These are phyloP conservation scores for Carollia perspicillata DNA, from an alignment of 2,113 vertebrate genomes.

Conservation along the genomic window DNA sequence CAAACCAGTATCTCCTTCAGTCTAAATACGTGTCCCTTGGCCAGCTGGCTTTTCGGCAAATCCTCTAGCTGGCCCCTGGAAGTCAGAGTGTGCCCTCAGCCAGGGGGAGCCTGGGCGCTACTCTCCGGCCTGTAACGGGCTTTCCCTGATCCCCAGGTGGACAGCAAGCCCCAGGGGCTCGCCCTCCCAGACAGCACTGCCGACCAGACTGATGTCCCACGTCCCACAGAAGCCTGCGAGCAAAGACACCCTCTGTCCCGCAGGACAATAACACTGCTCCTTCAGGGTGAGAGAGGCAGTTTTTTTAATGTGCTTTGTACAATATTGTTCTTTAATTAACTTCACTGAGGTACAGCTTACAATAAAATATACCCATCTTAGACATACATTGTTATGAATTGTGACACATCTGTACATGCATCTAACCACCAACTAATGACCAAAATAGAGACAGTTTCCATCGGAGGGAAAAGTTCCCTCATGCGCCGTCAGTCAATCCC, in stretches of 20 bases:
- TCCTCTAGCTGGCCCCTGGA: neutral
- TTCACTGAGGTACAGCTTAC: neutral
- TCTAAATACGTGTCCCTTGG: neutral
- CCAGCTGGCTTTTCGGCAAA: neutral
- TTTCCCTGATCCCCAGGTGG: neutral
- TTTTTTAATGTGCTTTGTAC: neutral
- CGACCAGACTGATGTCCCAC: neutral
- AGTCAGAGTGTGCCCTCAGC: neutral
- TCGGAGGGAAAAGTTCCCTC: neutral
- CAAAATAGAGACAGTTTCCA: neutral
- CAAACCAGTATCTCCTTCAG: neutral
- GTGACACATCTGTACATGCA: neutral
- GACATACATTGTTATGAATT: neutral
- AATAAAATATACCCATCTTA: neutral
- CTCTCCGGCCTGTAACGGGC: neutral
- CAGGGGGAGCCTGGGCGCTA: neutral
- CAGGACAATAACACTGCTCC: neutral
- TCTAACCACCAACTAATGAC: neutral
- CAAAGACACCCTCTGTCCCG: neutral
- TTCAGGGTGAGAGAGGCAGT: neutral
- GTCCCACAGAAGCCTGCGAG: neutral
- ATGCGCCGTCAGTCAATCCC: neutral
- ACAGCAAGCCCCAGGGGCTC: neutral
- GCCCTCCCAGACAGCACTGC: neutral
- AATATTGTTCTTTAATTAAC: neutral